Base-by-base conservation (phyloP, 1,140 invertebrate genomes). In the Epicauta chinensis region DNA sequence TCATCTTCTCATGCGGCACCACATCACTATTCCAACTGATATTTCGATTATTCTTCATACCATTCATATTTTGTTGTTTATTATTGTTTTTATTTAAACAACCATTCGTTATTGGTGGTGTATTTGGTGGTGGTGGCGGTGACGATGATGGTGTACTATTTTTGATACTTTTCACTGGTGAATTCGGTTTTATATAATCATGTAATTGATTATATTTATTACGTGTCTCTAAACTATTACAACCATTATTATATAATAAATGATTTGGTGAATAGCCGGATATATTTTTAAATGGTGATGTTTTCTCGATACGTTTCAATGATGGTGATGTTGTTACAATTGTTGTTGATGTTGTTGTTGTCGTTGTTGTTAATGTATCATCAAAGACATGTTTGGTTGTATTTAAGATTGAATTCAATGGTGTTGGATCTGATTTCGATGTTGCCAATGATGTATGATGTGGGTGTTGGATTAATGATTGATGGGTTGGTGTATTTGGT, bases 1-100 rank as follows among this genome's bases (percentile, higher is more conserved):
- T 89, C 57, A 90, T 80, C 67, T 91, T 91, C 53, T 88, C 86
- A 2, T 75, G 69, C 13, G 81, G 72, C 46, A 81, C n/a, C n/a
- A n/a, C 70, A 54, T 85, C 82, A 53, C 80, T 81, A 61, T 82
- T 88, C 84, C 86, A 89, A 48, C 77, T 75, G 38, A 82, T 75
- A 56, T 75, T 81, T 49, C 70, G 67, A 3, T 68, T 55, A 2
- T 69, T 65, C 55, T 77, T 78, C 11, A 75, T 67, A 56, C 67
- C 75, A 53, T 74, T 75, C 9, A 71, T 63, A 11, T 63, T 65
- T 46, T 62, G 7, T 35, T 17, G 7, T 23, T 23, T 5, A 51
- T 56, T 64, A 13, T 46, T 51, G 23, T 41, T 41, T 1, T 15
- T 51, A 15, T 29, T 16, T 15, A 31, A 39, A 37, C 36, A 6